phyloP scores from a whole-genome alignment of 2,888 invertebrate species.

The Xanthia icteritia region DNA sequence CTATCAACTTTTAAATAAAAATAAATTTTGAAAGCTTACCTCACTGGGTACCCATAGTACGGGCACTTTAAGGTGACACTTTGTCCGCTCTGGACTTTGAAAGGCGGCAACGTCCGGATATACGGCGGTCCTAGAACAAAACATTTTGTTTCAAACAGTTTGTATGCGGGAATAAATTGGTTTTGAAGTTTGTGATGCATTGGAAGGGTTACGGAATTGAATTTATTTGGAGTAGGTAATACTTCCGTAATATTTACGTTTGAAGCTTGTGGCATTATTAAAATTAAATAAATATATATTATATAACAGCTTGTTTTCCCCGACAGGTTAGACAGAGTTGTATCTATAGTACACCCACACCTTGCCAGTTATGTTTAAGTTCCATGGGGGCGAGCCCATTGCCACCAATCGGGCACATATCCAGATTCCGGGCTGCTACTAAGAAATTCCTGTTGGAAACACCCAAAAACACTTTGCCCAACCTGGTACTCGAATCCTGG shows the following conservation, averaged over 20 bases:
- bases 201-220: background rate
- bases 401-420: no score
- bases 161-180: slow-evolving; percentile 42
- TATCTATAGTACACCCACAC: no score
- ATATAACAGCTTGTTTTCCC: no score
- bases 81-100: slow-evolving; percentile 95
- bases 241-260: background rate
- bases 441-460: no score
- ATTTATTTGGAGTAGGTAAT: background rate
- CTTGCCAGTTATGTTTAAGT: no score
- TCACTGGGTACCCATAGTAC: slow-evolving; percentile 96
- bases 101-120: slow-evolving; percentile 93
- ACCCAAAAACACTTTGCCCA: no score
- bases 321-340: no score
- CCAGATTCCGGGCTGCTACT: no score
- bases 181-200: slow-evolving; percentile 24
- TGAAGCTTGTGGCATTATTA: background rate
- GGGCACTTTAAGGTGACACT: slow-evolving; percentile 94
- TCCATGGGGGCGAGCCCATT: no score
- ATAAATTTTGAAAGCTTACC: slow-evolving; percentile 74
- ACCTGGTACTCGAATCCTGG: no score
- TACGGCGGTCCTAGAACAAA: slow-evolving; percentile 92
- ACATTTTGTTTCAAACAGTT: slow-evolving; percentile 50
- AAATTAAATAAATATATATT: background rate
- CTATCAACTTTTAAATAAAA: background rate